phyloP scores from a whole-genome alignment of 2,888 invertebrate species.

The Drosophila peninsularis region DNA sequence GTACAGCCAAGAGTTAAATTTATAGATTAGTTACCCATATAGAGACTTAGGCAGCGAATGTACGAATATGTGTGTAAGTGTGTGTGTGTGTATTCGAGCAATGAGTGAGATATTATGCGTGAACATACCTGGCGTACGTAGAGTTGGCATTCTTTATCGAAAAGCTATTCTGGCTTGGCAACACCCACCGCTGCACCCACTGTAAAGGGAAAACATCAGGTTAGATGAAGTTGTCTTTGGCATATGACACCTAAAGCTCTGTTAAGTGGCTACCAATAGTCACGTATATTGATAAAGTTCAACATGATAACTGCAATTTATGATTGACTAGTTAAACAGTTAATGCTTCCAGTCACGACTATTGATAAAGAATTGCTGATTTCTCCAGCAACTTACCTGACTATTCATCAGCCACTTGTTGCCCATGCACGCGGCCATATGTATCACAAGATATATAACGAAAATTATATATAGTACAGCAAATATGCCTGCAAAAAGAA shows the following conservation, averaged over 20 bases:
- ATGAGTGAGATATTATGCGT: conserved; percentile 8
- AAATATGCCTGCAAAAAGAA: conserved; percentile 85
- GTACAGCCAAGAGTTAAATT: conserved; percentile 29
- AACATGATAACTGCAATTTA: conserved; percentile 39
- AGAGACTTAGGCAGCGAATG: conserved; percentile 4
- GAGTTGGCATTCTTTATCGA: conserved; percentile 86
- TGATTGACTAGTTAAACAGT: conserved; percentile 34
- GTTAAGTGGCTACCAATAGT: conserved; percentile 41
- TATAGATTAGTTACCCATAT: conserved; percentile 35
- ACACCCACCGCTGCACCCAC: conserved; percentile 87
- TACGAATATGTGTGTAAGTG: conserved; percentile 19
- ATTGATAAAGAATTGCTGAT: conserved; percentile 48
- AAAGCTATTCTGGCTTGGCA: conserved; percentile 86
- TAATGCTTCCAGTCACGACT: conserved; percentile 28
- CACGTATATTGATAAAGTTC: conserved; percentile 71
- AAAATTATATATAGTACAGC: conserved; percentile 89
- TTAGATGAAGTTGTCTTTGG: conserved; percentile 38
- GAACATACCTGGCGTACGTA: conserved; percentile 87
- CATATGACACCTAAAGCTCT: conserved; percentile 37
- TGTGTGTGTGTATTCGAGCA: conserved; percentile 17
- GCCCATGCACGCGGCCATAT: conserved; percentile 89
- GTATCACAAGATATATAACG: conserved; percentile 90
- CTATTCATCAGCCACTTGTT: conserved; percentile 86
- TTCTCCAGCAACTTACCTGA: conserved; percentile 83
- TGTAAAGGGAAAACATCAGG: conserved; percentile 63